Evolutionary conservation across 2,888 invertebrate genomes (phyloP), one percentile per base, ranked within the genome.

Genomic region (Muscina levida): DNA sequence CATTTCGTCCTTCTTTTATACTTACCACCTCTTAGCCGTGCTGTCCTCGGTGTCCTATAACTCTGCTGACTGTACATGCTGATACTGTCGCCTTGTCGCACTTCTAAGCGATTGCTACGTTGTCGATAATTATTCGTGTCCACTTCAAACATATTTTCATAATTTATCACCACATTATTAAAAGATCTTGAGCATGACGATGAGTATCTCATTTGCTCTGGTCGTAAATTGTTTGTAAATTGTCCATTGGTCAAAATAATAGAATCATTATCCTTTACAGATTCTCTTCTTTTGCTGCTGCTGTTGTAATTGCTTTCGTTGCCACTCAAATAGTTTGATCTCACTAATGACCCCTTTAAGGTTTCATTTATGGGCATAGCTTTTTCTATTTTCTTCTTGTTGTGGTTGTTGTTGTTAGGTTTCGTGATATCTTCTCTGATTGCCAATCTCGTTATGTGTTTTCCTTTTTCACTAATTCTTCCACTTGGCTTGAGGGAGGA

Each of bases 11-110:
- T n/a, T n/a, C n/a, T 31, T 8, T 5, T 31, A 31, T 22, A 17
- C 78, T 51, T 51, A 75, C 73, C 76, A 15, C 72, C 78, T 11
- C 31, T 13, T 22, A 80, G 11, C 46, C 83, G 57, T 1, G 15
- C 10, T 3, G 10, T 4, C 0, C 24, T 26, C 31, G 37, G 66
- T 72, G 8, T 26, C 11, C 42, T 15, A 11, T 15, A 22, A 22
- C 22, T 59, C 6, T 39, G 31, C 13, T 67, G 59, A 19, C 51
- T 71, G 5, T 44, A 42, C 48, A 37, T 24, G 59, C 72, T 67
- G 1, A 22, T 10, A 10, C 22, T 44, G 57, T 71, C 46, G 1
- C 11, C 39, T 17, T 19, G 37, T 15, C 37, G 11, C 5, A 1
- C 42, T 39, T 22, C 6, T 1, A 22, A 42, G 3, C 8, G 1